Conservation (phyloP, 2,113 vertebrate genomes). For the Vimba vimba region DNA sequence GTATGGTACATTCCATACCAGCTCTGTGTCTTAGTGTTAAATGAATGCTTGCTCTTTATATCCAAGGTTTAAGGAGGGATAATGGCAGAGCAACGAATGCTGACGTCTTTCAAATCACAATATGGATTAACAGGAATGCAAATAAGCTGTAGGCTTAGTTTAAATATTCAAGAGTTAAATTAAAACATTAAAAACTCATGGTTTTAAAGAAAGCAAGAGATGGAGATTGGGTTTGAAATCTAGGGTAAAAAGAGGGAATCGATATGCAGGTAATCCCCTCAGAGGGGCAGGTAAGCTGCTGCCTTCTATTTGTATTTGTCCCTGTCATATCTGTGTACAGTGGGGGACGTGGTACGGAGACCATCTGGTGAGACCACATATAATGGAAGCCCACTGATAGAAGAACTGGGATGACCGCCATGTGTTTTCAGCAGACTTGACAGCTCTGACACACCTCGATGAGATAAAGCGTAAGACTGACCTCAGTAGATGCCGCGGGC, state of each 20-base stretch:
- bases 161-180: background rate
- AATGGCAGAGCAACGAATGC: background rate
- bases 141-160: slow-evolving; percentile 12
- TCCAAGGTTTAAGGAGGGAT: background rate
- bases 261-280: slow-evolving; percentile 4
- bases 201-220: background rate
- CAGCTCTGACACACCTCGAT: background rate
- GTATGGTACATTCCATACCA: background rate
- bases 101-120: background rate
- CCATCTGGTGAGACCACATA: slow-evolving; percentile 26
- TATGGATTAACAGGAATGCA: background rate
- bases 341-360: background rate
- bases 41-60: slow-evolving; percentile 4
- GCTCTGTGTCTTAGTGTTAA: slow-evolving; percentile 11
- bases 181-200: background rate
- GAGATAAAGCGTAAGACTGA: background rate
- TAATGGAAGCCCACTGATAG: background rate
- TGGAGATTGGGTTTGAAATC: slow-evolving; percentile 1
- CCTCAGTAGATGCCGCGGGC: background rate
- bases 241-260: background rate
- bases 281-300: slow-evolving; percentile 2
- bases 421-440: background rate
- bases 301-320: slow-evolving; percentile 6
- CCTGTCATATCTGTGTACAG: background rate
- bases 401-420: background rate